phyloP scores from a whole-genome alignment of 2,888 invertebrate genomes.

The Choristoneura rosaceana region DNA sequence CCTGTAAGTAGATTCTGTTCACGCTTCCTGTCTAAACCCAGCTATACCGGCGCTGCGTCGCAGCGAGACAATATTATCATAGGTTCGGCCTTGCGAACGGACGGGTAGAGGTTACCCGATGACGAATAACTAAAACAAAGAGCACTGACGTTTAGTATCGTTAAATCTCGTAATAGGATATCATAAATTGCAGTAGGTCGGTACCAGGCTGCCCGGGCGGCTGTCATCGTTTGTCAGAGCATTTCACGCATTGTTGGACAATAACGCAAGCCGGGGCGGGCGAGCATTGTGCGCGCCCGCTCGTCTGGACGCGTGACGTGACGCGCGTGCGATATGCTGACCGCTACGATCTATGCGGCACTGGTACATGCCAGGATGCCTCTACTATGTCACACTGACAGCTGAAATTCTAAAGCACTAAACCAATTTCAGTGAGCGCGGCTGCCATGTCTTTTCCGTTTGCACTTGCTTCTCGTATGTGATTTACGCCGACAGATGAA shows the following conservation, averaged over 20 bases:
- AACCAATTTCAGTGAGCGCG: conserved; percentile 39
- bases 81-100: not conserved
- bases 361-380: conserved; percentile 46
- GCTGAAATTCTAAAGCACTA: conserved; percentile 43
- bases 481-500: conserved; percentile 38
- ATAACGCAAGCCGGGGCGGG: conserved; percentile 77
- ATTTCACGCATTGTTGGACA: conserved; percentile 85
- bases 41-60: conserved; percentile 8
- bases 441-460: conserved; percentile 42
- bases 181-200: conserved; percentile 84
- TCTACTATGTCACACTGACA: conserved; percentile 43
- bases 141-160: conserved; percentile 79
- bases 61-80: conserved; percentile 19
- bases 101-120: conserved; percentile 32
- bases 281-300: conserved; percentile 67
- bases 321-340: conserved; percentile 57
- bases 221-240: conserved; percentile 86
- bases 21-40: conserved; percentile 60
- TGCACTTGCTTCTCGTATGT: conserved; percentile 32
- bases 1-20: conserved; percentile 67
- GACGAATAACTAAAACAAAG: conserved; percentile 70
- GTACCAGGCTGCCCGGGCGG: conserved; percentile 73
- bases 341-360: conserved; percentile 50
- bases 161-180: conserved; percentile 85
- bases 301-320: conserved; percentile 65